Evolutionary conservation across 1,140 invertebrate species (phyloP).

Genomic region (Nebria ingens): DNA sequence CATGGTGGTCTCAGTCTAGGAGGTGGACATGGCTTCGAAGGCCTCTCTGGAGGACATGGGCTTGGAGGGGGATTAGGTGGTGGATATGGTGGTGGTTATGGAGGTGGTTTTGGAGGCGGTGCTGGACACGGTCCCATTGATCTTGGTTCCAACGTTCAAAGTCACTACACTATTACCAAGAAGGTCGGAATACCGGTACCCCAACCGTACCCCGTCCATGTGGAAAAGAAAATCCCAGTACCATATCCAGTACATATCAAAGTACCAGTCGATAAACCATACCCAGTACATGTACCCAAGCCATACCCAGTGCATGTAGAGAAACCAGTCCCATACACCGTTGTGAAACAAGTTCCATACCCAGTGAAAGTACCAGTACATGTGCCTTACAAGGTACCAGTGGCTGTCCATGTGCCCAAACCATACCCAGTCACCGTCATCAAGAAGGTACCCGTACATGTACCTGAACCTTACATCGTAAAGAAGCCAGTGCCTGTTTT

Average conservation of each 20-base stretch:
- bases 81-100: constrained; percentile 11
- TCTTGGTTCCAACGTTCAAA: constrained; percentile 1
- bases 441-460: constrained; percentile 27
- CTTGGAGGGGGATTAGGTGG: neutral
- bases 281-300: constrained; percentile 38
- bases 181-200: constrained; percentile 23
- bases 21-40: neutral
- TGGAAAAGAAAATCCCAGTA: constrained; percentile 22
- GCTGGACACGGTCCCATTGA: constrained; percentile 14
- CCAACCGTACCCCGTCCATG: constrained; percentile 23
- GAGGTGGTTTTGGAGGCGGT: constrained; percentile 5
- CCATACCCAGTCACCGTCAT: constrained; percentile 25
- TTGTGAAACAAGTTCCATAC: constrained; percentile 39
- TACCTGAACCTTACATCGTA: constrained; percentile 35
- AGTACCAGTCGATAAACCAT: constrained; percentile 32
- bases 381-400: constrained; percentile 36
- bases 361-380: constrained; percentile 41
- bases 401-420: constrained; percentile 28
- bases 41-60: neutral
- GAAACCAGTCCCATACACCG: constrained; percentile 42
- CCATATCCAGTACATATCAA: constrained; percentile 24
- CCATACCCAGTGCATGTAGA: constrained; percentile 46
- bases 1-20: neutral
- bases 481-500: constrained; percentile 43
- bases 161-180: constrained; percentile 12